Conservation (phyloP, 2,797 vertebrate genomes). For the Pseudotriccus pelzelni region DNA sequence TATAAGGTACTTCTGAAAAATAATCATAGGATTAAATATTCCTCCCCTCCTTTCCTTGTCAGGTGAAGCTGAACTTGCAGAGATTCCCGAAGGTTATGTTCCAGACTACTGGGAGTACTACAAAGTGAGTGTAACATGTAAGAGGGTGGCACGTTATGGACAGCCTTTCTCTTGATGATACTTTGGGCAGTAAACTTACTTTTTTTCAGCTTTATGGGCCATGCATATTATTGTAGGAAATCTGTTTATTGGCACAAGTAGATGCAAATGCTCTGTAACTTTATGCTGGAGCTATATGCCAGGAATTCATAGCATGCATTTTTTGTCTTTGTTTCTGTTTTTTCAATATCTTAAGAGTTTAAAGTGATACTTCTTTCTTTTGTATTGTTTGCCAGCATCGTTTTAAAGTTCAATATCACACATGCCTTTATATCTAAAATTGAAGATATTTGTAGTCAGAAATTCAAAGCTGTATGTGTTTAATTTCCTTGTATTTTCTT, state of each 20-base stretch:
- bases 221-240: not conserved
- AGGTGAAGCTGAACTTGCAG: constrained; percentile 91
- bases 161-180: not conserved
- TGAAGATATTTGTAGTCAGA: not conserved
- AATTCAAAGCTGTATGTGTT: not conserved
- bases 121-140: constrained; percentile 61
- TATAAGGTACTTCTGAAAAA: not conserved
- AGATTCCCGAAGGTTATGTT: constrained; percentile 89
- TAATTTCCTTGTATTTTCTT: not conserved
- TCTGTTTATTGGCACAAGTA: not conserved
- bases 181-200: not conserved
- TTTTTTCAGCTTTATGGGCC: not conserved
- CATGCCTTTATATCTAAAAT: not conserved
- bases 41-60: constrained; percentile 11
- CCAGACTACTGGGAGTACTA: constrained; percentile 93
- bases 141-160: not conserved
- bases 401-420: not conserved
- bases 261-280: not conserved
- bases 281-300: not conserved
- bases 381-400: not conserved
- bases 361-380: not conserved
- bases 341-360: not conserved
- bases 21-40: not conserved
- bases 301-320: not conserved
- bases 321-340: not conserved